Evolutionary conservation across 2,113 vertebrate genomes (phyloP).

Genomic region (Cebidichthys violaceus): DNA sequence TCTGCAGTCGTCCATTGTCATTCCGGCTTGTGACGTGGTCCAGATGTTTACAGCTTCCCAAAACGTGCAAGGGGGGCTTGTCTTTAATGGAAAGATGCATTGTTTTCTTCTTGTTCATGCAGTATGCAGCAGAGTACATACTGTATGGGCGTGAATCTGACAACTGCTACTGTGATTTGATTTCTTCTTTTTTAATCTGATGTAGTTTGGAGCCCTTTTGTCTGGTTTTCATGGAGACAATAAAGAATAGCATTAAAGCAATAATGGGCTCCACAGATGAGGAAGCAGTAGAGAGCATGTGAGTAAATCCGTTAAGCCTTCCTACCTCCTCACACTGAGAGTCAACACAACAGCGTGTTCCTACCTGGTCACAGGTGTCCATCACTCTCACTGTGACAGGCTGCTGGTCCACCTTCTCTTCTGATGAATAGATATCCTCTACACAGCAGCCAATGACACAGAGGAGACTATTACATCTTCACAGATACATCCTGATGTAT

Average conservation of each 20-base stretch:
- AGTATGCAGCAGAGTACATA: background rate
- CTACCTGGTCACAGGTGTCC: slow-evolving; percentile 93
- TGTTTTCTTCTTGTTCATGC: background rate
- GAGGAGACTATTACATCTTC: background rate
- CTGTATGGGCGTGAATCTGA: background rate
- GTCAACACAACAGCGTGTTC: background rate
- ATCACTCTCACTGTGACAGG: slow-evolving; percentile 89
- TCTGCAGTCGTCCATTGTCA: too few relatives aligned
- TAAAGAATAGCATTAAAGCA: background rate
- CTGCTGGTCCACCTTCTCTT: slow-evolving; percentile 92
- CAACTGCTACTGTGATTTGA: background rate
- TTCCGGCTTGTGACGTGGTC: too few relatives aligned
- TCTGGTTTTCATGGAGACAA: background rate
- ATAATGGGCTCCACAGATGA: background rate
- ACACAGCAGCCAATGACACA: slow-evolving; percentile 43
- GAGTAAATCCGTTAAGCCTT: background rate
- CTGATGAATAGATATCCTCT: slow-evolving; percentile 92
- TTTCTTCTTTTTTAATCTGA: background rate
- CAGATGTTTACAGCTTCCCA: too few relatives aligned
- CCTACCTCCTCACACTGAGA: too few relatives aligned
- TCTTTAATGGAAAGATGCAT: background rate
- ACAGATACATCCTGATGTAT: background rate
- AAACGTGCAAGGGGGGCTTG: too few relatives aligned
- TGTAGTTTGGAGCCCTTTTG: background rate
- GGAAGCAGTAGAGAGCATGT: background rate